These are phyloP conservation scores for Eilema griseolum DNA, from an alignment of 2,888 invertebrate genomes.

Conservation along the genomic window DNA sequence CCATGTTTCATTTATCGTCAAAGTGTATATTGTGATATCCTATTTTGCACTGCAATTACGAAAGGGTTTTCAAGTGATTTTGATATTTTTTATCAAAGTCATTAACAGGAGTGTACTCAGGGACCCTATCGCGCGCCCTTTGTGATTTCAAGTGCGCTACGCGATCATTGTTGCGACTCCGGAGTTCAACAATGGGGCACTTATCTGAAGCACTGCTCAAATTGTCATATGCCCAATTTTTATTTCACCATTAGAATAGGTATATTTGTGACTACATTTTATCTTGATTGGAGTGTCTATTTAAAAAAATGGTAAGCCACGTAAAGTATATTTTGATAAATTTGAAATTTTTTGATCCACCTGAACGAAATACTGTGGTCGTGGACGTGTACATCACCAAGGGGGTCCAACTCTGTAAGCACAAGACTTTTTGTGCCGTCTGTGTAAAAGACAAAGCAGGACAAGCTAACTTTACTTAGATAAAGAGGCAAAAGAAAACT, in stretches of 20 bases:
- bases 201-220: conserved; percentile 33
- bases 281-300: background rate
- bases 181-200: conserved; percentile 54
- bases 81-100: conserved; percentile 30
- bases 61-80: conserved; percentile 3
- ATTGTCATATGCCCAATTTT: conserved; percentile 27
- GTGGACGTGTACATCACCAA: too few species aligned
- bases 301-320: too few species aligned
- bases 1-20: background rate
- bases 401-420: too few species aligned
- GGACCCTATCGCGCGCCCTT: conserved; percentile 51
- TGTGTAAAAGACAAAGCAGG: too few species aligned
- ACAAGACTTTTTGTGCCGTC: too few species aligned
- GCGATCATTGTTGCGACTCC: conserved; percentile 63
- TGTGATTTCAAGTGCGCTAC: conserved; percentile 54
- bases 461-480: too few species aligned
- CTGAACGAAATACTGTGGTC: too few species aligned
- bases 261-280: background rate
- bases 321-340: too few species aligned
- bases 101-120: conserved; percentile 51
- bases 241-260: background rate
- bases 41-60: background rate
- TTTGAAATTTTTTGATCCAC: too few species aligned
- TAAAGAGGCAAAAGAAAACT: too few species aligned
- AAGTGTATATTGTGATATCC: background rate